Percentiles rank a stretch among this genome's conserved stretches.
These are phyloP conservation scores for Protobothrops flavoviridis DNA, from an alignment of 2,113 vertebrate species.

Conservation along the genomic window DNA sequence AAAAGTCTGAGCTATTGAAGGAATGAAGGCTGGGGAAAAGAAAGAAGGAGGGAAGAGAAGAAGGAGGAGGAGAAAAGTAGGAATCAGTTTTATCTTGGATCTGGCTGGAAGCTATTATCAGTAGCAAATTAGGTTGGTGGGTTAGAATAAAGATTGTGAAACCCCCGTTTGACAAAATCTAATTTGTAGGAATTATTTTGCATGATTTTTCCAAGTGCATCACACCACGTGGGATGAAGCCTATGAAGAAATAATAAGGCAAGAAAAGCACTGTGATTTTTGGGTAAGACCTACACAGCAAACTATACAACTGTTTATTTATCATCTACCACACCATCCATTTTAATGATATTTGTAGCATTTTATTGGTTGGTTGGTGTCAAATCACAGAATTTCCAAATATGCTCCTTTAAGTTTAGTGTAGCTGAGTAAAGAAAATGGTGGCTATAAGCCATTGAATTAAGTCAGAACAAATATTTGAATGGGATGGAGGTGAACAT, in stretches of 20 bases:
- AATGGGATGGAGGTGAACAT: neutral
- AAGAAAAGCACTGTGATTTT: slow-evolving; percentile 21
- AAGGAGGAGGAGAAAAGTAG: slow-evolving; percentile 56
- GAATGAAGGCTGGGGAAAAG: slow-evolving; percentile 50
- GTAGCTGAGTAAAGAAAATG: neutral
- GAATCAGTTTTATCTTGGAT: slow-evolving; percentile 61
- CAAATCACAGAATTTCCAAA: neutral
- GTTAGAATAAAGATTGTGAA: slow-evolving; percentile 43
- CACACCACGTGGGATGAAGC: slow-evolving; percentile 35
- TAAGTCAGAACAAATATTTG: neutral
- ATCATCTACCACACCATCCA: neutral
- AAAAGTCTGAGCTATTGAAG: neutral
- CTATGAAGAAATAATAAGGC: slow-evolving; percentile 14
- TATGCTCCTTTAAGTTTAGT: neutral
- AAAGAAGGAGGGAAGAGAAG: slow-evolving; percentile 43
- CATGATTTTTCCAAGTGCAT: slow-evolving; percentile 57
- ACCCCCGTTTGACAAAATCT: slow-evolving; percentile 61
- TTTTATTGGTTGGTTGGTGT: neutral
- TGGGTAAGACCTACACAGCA: neutral
- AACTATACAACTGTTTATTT: neutral
- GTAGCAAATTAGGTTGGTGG: neutral
- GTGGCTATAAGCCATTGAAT: neutral
- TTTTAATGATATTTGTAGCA: neutral
- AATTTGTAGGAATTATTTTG: slow-evolving; percentile 68
- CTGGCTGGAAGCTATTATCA: slow-evolving; percentile 64